These are phyloP conservation scores for Sebastes paucispinis DNA, from an alignment of 2,797 vertebrate species.

Conservation along the genomic window DNA sequence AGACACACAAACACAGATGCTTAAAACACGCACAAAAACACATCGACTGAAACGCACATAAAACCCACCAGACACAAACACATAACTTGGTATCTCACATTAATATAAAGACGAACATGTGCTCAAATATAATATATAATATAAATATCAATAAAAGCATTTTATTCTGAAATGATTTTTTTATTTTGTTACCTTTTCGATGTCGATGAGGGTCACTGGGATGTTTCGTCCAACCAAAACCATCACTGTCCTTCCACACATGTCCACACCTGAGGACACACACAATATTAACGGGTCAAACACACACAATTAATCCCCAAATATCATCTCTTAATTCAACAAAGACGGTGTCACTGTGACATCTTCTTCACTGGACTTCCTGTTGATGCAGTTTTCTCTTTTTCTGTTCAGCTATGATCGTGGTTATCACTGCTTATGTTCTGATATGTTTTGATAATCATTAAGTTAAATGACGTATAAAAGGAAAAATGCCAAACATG, in stretches of 20 bases:
- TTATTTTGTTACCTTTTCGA: constrained; percentile 89
- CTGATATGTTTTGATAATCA: not conserved
- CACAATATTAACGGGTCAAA: not conserved
- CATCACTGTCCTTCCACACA: constrained; percentile 93
- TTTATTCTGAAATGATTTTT: not conserved
- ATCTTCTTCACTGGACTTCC: not conserved
- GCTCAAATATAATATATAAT: not conserved
- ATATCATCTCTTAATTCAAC: not conserved
- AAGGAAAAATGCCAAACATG: not conserved
- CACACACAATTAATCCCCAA: not conserved
- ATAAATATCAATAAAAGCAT: not conserved
- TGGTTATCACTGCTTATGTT: too few relatives aligned
- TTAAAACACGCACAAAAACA: not conserved
- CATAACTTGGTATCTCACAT: too few relatives aligned
- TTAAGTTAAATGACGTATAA: not conserved
- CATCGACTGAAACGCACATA: not conserved
- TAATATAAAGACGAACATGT: not conserved
- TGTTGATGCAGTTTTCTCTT: too few relatives aligned
- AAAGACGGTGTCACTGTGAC: too few relatives aligned
- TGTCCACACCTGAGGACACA: constrained; percentile 87
- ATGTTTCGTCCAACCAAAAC: constrained; percentile 96
- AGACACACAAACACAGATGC: not conserved
- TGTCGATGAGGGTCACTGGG: constrained; percentile 92
- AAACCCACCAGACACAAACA: constrained; percentile 5
- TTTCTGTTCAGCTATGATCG: not conserved